Conservation (phyloP, 1,140 invertebrate genomes). For the Paraescarpia echinospica region DNA sequence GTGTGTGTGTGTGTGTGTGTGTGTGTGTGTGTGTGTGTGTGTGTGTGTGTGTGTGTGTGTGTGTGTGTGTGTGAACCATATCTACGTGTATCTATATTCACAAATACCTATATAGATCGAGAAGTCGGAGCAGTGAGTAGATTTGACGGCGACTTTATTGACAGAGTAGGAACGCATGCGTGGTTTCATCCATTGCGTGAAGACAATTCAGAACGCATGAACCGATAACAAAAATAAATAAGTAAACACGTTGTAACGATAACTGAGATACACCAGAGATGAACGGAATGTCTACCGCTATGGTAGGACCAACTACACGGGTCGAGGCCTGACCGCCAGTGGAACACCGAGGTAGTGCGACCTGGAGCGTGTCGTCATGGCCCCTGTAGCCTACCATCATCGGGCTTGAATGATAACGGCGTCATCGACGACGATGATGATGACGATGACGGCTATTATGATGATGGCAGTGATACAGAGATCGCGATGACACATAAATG, state of each 20-base stretch:
- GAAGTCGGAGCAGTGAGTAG: neutral
- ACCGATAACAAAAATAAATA: neutral
- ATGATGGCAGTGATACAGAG: neutral
- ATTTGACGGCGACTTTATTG: neutral
- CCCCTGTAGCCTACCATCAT: neutral
- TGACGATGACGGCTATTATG: neutral
- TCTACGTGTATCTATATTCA: too few relatives aligned
- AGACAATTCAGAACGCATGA: neutral
- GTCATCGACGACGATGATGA: neutral
- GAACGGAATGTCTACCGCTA: neutral
- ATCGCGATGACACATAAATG: constrained; percentile 11
- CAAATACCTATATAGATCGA: neutral
- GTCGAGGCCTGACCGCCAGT: neutral
- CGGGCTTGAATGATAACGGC: neutral
- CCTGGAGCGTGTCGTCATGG: neutral
- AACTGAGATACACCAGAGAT: neutral
- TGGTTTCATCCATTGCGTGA: neutral
- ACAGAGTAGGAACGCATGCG: neutral
- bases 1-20: constrained; percentile 12
- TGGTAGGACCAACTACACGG: too few relatives aligned
- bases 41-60: too few relatives aligned
- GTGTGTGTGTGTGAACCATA: too few relatives aligned
- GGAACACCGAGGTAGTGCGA: too few relatives aligned
- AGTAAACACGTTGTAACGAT: neutral
- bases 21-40: neutral